A percentile compares a stretch with the other conserved stretches of the same genome.
These are phyloP conservation scores for Elachura formosa DNA, from an alignment of 2,113 vertebrate species.

Conservation along the genomic window DNA sequence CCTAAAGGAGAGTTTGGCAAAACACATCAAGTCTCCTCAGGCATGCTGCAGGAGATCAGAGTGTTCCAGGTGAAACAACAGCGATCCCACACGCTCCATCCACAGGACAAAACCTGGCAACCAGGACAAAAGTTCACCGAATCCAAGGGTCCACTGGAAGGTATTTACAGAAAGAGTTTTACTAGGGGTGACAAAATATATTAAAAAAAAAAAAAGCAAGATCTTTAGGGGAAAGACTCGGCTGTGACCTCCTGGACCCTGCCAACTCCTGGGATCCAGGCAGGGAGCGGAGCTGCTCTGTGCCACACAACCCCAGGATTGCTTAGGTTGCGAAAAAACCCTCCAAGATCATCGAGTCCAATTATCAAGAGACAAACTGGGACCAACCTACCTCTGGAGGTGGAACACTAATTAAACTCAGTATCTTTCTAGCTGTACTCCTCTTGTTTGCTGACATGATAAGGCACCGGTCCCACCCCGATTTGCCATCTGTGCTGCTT, in stretches of 20 bases:
- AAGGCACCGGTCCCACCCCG: neutral
- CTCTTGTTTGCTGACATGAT: neutral
- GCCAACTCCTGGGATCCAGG: neutral
- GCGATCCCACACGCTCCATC: neutral
- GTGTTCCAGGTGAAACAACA: neutral
- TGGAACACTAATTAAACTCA: neutral
- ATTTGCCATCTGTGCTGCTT: slow-evolving; percentile 10
- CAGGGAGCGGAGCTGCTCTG: neutral
- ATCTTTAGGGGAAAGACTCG: neutral
- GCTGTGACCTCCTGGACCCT: neutral
- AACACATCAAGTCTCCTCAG: neutral
- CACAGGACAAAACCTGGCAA: neutral
- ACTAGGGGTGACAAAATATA: neutral
- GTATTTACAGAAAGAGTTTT: neutral
- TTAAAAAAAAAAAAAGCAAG: too few relatives aligned
- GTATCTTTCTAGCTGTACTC: neutral
- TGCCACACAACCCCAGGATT: neutral
- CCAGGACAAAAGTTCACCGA: neutral
- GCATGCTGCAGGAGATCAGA: neutral
- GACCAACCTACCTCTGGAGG: neutral
- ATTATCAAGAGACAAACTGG: neutral
- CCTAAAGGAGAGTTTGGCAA: neutral
- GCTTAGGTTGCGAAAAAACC: neutral
- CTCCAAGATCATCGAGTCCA: neutral
- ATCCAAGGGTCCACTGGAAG: neutral